phyloP scores from a whole-genome alignment of 1,140 invertebrate species.

The Heliconius hermathena region DNA sequence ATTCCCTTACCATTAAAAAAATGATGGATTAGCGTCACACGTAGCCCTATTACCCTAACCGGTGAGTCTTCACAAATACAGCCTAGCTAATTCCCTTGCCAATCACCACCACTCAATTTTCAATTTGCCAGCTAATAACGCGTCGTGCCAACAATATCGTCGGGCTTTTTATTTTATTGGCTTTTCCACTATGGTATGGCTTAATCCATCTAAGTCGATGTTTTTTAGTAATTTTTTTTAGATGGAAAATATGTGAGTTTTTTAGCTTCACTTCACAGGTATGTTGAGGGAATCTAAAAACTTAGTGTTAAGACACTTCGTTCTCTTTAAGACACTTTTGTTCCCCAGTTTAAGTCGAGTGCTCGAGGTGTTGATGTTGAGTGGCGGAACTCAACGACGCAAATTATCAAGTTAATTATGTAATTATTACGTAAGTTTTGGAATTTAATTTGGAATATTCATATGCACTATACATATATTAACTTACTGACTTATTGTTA shows the following conservation, averaged over 20 bases:
- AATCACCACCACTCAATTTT: slow-evolving; percentile 78
- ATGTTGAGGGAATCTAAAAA: no score
- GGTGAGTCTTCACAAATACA: slow-evolving; percentile 51
- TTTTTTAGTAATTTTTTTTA: background rate
- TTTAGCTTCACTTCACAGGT: no score
- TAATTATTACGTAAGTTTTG: no score
- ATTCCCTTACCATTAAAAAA: slow-evolving; percentile 23
- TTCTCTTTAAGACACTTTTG: no score
- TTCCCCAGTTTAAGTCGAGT: no score
- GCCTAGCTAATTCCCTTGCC: slow-evolving; percentile 77
- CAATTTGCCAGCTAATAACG: slow-evolving; percentile 76
- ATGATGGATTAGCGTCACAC: slow-evolving; percentile 77
- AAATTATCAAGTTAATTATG: no score
- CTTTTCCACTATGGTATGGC: background rate
- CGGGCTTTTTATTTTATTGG: slow-evolving; percentile 60
- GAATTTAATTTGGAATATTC: no score
- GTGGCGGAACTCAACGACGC: no score
- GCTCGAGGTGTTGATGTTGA: no score
- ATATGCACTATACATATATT: no score
- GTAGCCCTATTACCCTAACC: slow-evolving; percentile 46
- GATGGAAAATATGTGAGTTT: background rate
- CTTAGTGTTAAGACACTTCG: no score
- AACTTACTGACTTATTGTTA: no score
- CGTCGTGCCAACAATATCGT: slow-evolving; percentile 58
- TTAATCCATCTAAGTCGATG: slow-evolving; percentile 18